Base-by-base conservation (phyloP, 2,797 vertebrate species). In the Sebastes hubbsi region DNA sequence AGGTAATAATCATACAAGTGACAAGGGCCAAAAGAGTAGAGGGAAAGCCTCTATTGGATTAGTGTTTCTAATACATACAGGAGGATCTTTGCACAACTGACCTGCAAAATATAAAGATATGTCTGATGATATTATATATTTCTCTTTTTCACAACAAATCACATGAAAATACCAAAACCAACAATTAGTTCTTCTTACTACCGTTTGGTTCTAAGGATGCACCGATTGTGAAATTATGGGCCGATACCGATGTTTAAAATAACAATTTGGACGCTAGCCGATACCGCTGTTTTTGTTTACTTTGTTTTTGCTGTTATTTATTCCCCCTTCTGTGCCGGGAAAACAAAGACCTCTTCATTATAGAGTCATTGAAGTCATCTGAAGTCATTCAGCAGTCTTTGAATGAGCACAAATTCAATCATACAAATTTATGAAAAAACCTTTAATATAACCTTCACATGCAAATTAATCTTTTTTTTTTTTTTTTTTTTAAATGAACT, bases 1-100 rank as follows among this genome's bases (percentile, higher is more conserved):
- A 82, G 55, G 58, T 75, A 75, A 63, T 73, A 76, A 52, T 59
- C 29, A 62, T 69, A 55, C 27, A 61, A 78, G 58, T 73, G 75
- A 77, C 75, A 66, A 81, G 38, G 63, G 70, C 61, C 75, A 29
- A 36, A 64, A 55, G 46, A 75, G 62, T 72, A 68, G 73, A 63
- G 32, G 36, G 14, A 62, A 46, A 73, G 46, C 14, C 61, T 66
- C 62, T 60, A 24, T 12, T 68, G 64, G 73, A 81, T 71, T 79
- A 60, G 11, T 63, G 29, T 78, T 60, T 29, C 49, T 29, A n/a
- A 72, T 24, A 62, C 59, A 29, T 66, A 36, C n/a, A 46, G 49
- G 34, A 38, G 30, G 55, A 67, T 63, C 30, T 38, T 38, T 32
- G 16, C 56, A 52, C 42, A 65, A 10, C 59, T 76, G 27, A 65